Base-by-base conservation (phyloP, 2,888 invertebrate species). In the Parochlus steinenii region DNA sequence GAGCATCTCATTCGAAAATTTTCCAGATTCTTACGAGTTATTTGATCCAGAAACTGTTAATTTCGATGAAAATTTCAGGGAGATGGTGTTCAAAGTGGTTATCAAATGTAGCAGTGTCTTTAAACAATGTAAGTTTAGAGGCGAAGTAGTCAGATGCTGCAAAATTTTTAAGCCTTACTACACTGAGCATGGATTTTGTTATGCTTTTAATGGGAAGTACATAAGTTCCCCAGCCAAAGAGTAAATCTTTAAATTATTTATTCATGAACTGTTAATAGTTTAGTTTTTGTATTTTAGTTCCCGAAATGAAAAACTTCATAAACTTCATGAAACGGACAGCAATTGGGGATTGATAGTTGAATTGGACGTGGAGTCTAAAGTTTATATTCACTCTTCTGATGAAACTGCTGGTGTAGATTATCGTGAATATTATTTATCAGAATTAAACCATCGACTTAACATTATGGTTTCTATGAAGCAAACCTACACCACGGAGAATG, bases 401-500 rank as follows among this genome's bases (percentile, higher is more conserved):
- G 79, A 80, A 54, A 67, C 73, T 52, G 72, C 77, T 2, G 72
- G 74, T 0, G 50, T 72, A 15, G 78, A 78, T 44, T 66, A 71
- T 45, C 69, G 67, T 45, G 70, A 76, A 0, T 79, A 79, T 47
- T 72, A 75, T 42, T 60, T 70, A 2, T 80, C 79, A 79, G 69
- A 71, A 28, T 65, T 48, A 33, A 47, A 46, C 18, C 49, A 55
- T 39, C 39, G 48, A 1, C 51, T 51, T 3, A 57, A 57, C 40
- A 48, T 58, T n/a, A 47, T 58, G 4, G 56, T 81, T 49, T 74
- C 75, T 1, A 73, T 78, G 17, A 77, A 78, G 47, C 72, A 76
- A 48, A 80, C 80, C 0, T 79, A 79, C 50, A 80, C 80, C 1
- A 80, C 79, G 0, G 67, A 69, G 38, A 76, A 79, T 48, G 76